Evolutionary conservation across 1,140 invertebrate species (phyloP).

Genomic region (Euwallacea fornicatus): DNA sequence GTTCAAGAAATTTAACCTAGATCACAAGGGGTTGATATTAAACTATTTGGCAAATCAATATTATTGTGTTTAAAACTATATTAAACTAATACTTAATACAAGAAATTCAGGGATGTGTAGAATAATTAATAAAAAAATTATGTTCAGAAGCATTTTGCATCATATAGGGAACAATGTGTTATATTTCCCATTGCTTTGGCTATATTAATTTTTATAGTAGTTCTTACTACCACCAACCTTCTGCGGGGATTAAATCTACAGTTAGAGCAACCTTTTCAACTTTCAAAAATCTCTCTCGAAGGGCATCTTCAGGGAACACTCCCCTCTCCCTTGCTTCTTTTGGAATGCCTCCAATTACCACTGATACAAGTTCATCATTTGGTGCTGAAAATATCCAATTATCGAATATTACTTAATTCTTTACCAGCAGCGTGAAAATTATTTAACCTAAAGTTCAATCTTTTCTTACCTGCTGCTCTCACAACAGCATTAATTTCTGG

Average conservation of each 20-base stretch:
- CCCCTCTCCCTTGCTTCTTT: constrained; percentile 74
- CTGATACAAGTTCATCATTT: constrained; percentile 69
- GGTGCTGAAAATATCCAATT: constrained; percentile 54
- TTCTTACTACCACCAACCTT: constrained; percentile 53
- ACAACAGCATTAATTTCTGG: constrained; percentile 71
- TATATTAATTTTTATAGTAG: not conserved
- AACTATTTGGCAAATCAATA: too few relatives aligned
- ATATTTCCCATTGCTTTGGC: not conserved
- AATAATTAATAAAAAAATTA: too few relatives aligned
- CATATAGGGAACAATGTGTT: too few relatives aligned
- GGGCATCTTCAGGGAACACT: constrained; percentile 80
- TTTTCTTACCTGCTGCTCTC: constrained; percentile 65
- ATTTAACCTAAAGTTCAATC: not conserved
- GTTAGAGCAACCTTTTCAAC: constrained; percentile 71
- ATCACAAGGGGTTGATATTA: too few relatives aligned
- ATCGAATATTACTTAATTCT: constrained; percentile 33
- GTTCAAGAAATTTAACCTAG: too few relatives aligned
- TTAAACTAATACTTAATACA: not conserved
- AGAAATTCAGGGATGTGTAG: not conserved
- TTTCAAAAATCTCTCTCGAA: constrained; percentile 83
- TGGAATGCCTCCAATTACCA: constrained; percentile 77
- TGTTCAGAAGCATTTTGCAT: too few relatives aligned
- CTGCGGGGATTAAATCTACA: constrained; percentile 81
- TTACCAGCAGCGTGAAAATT: constrained; percentile 62
- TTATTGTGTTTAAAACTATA: not conserved